Percentiles rank a stretch among this genome's conserved stretches.
phyloP scores from a whole-genome alignment of 2,888 invertebrate genomes.

The Cabera pusaria region DNA sequence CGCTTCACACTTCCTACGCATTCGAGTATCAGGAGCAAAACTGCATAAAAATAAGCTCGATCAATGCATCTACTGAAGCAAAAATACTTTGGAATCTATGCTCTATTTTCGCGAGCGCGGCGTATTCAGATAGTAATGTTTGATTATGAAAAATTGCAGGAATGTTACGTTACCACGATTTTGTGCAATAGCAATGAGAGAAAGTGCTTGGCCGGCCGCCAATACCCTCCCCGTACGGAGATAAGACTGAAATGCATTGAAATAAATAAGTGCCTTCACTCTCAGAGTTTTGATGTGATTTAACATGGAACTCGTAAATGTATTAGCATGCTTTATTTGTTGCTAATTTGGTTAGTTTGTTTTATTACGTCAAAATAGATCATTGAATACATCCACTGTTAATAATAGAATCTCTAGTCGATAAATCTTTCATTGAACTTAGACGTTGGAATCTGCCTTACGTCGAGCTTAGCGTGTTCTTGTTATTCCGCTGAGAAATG shows the following conservation, averaged over 20 bases:
- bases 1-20: conserved; percentile 4
- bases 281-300: conserved; percentile 47
- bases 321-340: conserved; percentile 43
- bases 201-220: conserved; percentile 70
- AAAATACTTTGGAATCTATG: conserved; percentile 20
- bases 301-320: conserved; percentile 54
- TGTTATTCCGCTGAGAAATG: conserved; percentile 20
- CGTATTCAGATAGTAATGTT: conserved; percentile 29
- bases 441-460: conserved; percentile 28
- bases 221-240: conserved; percentile 43
- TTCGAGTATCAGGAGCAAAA: conserved; percentile 2
- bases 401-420: conserved; percentile 24
- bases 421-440: conserved; percentile 36
- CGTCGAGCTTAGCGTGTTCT: conserved; percentile 20
- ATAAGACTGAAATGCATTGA: conserved; percentile 45
- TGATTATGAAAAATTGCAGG: conserved; percentile 27
- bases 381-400: conserved; percentile 19
- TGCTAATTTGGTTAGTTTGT: conserved; percentile 36
- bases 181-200: conserved; percentile 61
- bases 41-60: conserved; percentile 11
- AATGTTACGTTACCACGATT: conserved; percentile 32
- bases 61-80: conserved; percentile 25
- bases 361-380: conserved; percentile 28
- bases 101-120: conserved; percentile 23
- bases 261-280: conserved; percentile 58